Percentiles rank a stretch among this genome's conserved stretches.
phyloP scores from a whole-genome alignment of 2,113 vertebrate genomes.

The Oncorhynchus clarkii region DNA sequence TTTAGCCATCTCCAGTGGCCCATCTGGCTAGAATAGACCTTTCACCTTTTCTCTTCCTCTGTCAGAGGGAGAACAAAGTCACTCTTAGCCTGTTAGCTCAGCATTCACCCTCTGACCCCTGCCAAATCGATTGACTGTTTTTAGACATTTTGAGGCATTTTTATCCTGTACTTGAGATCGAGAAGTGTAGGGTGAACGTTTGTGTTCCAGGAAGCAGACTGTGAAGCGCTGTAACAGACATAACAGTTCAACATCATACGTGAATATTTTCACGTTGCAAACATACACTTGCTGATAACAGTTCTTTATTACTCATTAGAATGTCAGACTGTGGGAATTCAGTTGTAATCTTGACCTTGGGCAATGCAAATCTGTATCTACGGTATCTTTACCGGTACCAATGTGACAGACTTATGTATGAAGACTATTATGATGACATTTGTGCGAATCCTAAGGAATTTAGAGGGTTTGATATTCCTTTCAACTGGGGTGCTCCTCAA shows the following conservation, averaged over 20 bases:
- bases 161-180: conserved; percentile 31
- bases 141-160: conserved; percentile 60
- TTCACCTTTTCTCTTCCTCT: background rate
- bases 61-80: background rate
- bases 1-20: too few relatives aligned
- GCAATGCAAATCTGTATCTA: too few relatives aligned
- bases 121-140: conserved; percentile 56
- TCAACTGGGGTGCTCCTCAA: too few relatives aligned
- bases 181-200: conserved; percentile 28
- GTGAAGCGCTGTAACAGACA: background rate
- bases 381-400: too few relatives aligned
- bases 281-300: background rate
- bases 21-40: too few relatives aligned
- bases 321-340: too few relatives aligned
- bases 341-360: too few relatives aligned
- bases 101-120: conserved; percentile 30
- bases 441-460: too few relatives aligned
- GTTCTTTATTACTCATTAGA: too few relatives aligned
- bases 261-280: background rate
- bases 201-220: background rate
- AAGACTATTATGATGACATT: too few relatives aligned
- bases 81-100: conserved; percentile 9
- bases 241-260: background rate
- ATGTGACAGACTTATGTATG: too few relatives aligned
- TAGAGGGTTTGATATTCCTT: too few relatives aligned